Percentiles rank a stretch among this genome's conserved stretches.
phyloP scores from a whole-genome alignment of 2,113 vertebrate genomes.

The Gulo gulo region DNA sequence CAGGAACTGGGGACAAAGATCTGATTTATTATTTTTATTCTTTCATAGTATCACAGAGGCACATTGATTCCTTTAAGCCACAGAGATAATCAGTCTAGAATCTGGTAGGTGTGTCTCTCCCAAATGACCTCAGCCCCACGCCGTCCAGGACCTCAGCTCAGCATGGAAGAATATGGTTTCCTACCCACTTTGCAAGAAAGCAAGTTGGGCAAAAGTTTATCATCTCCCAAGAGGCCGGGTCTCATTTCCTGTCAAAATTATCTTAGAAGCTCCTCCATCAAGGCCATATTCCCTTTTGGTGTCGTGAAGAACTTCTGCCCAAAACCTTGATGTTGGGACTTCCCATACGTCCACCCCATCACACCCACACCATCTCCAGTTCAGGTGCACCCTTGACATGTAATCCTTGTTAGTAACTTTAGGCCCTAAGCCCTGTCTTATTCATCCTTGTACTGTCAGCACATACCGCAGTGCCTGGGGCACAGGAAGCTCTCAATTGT shows the following conservation, averaged over 20 bases:
- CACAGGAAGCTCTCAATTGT: not conserved
- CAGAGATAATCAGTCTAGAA: not conserved
- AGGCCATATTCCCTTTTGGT: not conserved
- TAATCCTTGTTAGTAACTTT: not conserved
- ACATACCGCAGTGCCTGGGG: not conserved
- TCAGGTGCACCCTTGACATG: not conserved
- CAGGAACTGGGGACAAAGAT: not conserved
- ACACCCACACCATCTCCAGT: not conserved
- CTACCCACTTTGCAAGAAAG: not conserved
- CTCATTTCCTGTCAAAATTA: not conserved
- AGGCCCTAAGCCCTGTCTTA: not conserved
- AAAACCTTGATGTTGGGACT: not conserved
- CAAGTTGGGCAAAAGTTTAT: not conserved
- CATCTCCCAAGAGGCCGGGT: not conserved
- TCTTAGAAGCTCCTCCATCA: not conserved
- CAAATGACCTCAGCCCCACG: not conserved
- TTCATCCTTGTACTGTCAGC: not conserved
- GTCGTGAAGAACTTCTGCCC: not conserved
- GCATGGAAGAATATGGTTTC: not conserved
- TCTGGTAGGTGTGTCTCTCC: not conserved
- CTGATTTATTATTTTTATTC: not conserved
- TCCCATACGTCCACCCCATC: not conserved
- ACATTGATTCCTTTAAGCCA: not conserved
- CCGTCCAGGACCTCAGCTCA: not conserved
- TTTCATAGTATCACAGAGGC: not conserved